phyloP scores from a whole-genome alignment of 2,888 invertebrate genomes.

The Andrena flavipes region DNA sequence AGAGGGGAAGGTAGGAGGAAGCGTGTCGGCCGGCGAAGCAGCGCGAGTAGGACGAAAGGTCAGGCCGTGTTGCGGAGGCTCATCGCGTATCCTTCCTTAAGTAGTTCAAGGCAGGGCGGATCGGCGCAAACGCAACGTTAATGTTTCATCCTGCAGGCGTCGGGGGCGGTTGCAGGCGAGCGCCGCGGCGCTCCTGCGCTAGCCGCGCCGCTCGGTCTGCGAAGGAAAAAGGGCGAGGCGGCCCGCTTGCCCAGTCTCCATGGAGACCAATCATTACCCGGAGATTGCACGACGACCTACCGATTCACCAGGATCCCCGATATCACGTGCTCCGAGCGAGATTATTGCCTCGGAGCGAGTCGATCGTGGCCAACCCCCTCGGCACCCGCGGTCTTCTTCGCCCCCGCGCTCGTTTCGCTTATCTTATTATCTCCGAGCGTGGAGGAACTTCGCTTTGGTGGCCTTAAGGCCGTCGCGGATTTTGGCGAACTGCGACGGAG shows the following conservation, averaged over 20 bases:
- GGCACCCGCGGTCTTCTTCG: background rate
- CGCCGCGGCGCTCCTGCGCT: constrained; percentile 50
- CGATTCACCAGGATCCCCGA: constrained; percentile 26
- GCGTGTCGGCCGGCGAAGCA: background rate
- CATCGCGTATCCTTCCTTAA: constrained; percentile 48
- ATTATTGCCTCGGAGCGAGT: constrained; percentile 13
- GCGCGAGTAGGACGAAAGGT: constrained; percentile 53
- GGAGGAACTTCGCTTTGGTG: too few relatives aligned
- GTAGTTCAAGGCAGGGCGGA: constrained; percentile 65
- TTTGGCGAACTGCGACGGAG: too few relatives aligned
- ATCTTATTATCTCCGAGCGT: background rate
- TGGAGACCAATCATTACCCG: constrained; percentile 74
- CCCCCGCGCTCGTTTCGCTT: background rate
- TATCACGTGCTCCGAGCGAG: constrained; percentile 37
- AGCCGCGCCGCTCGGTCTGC: constrained; percentile 47
- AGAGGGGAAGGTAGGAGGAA: background rate
- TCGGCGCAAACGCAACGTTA: constrained; percentile 67
- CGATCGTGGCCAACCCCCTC: background rate
- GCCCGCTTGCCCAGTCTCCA: constrained; percentile 65
- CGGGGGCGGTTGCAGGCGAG: constrained; percentile 41
- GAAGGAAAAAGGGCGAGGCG: constrained; percentile 65
- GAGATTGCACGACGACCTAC: constrained; percentile 65
- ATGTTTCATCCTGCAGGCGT: constrained; percentile 66
- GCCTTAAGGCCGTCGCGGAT: too few relatives aligned
- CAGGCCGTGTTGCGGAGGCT: constrained; percentile 46